phyloP scores from a whole-genome alignment of 1,140 invertebrate species.

The Neodiprion pinetum region DNA sequence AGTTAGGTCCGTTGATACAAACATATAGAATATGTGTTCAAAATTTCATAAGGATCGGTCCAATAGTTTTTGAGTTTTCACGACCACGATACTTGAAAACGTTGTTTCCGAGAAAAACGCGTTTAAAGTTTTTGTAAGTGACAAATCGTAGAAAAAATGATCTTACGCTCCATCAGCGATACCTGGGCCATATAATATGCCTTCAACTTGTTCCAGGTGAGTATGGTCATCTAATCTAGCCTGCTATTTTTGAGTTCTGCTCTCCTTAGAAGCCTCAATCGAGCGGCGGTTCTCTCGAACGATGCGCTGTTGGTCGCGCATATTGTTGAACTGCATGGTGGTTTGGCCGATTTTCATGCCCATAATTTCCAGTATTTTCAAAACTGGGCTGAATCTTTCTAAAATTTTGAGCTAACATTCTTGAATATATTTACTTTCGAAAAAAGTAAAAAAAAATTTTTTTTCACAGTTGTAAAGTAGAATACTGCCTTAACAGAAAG shows the following conservation, averaged over 20 bases:
- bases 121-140: slow-evolving; percentile 19
- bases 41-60: slow-evolving; percentile 25
- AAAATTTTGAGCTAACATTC: too few relatives aligned
- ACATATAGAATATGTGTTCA: slow-evolving; percentile 17
- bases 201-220: slow-evolving; percentile 21
- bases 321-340: not conserved
- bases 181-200: not conserved
- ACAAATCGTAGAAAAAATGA: not conserved
- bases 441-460: too few relatives aligned
- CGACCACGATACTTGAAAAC: slow-evolving; percentile 18
- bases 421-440: too few relatives aligned
- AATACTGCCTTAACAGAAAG: too few relatives aligned
- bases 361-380: slow-evolving; percentile 19
- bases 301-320: slow-evolving; percentile 5
- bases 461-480: too few relatives aligned
- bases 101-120: slow-evolving; percentile 17
- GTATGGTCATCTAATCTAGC: slow-evolving; percentile 21
- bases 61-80: slow-evolving; percentile 23
- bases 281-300: slow-evolving; percentile 6
- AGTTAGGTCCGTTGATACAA: too few relatives aligned
- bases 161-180: slow-evolving; percentile 16
- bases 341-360: slow-evolving; percentile 17
- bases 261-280: slow-evolving; percentile 11
- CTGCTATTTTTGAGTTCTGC: slow-evolving; percentile 8
- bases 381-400: too few relatives aligned